A percentile compares a stretch with the other conserved stretches of the same genome.
phyloP scores from a whole-genome alignment of 2,113 vertebrate genomes.

The Saguinus imperator region DNA sequence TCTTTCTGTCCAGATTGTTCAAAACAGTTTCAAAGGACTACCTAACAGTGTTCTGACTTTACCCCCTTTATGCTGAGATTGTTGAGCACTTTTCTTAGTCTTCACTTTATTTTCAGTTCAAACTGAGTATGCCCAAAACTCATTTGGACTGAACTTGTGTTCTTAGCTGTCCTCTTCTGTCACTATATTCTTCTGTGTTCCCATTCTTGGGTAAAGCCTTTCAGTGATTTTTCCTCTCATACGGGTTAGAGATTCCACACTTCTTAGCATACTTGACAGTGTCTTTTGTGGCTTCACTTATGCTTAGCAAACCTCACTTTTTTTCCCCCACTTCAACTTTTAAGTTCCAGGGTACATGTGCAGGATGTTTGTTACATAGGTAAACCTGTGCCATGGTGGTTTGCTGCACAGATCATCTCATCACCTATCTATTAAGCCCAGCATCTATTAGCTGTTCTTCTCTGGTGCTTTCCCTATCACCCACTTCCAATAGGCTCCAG shows the following conservation, averaged over 20 bases:
- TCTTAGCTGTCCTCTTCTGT: background rate
- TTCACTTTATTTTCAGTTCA: constrained; percentile 42
- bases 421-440: too few relatives aligned
- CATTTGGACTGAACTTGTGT: background rate
- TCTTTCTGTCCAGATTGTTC: background rate
- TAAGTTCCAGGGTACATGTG: too few relatives aligned
- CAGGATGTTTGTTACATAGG: too few relatives aligned
- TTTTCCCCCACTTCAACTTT: too few relatives aligned
- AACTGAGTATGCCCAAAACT: background rate
- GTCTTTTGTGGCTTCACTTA: background rate
- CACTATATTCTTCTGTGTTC: background rate
- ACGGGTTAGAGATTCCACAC: background rate
- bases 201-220: background rate
- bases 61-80: background rate
- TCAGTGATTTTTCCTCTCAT: background rate
- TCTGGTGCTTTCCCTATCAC: too few relatives aligned
- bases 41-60: background rate
- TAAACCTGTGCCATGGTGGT: too few relatives aligned
- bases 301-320: background rate
- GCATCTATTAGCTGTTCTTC: too few relatives aligned
- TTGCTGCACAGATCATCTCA: too few relatives aligned
- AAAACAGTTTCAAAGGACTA: background rate
- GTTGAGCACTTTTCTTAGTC: background rate
- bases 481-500: too few relatives aligned
- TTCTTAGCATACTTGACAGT: background rate